Base-by-base conservation (phyloP, 37 sponge, comb jelly and placozoan genomes). In the Oopsacas minuta region DNA sequence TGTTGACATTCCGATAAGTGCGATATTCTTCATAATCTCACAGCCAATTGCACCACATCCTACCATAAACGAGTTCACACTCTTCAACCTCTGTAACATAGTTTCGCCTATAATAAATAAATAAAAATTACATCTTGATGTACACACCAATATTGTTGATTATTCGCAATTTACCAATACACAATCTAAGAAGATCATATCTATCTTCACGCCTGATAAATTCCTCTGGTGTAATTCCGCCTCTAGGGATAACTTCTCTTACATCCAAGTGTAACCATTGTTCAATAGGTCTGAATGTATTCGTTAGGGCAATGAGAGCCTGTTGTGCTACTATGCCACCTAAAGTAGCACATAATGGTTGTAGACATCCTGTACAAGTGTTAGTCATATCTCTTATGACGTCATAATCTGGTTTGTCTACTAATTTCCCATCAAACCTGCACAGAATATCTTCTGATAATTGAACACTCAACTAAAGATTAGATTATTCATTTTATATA, bases 1-100 rank as follows among this genome's bases (percentile, higher is more conserved):
- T 22, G 81, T 23, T 0, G 92, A 89, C 38, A 97, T 87, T 23
- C 98, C 98, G 53, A 97, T 39, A 89, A 97, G 88, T 36, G 95
- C 95, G 75, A 88, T 94, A 83, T 94, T 94, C 88, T 97, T 97
- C 75, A 97, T 46, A 88, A 97, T 91, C 88, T 97, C 98, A 89
- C 98, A 97, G 1, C 98, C 98, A 86, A 97, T 97, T 36, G 98
- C 98, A 20, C 98, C 98, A 89, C 94, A 93, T 0, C 98, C 98
- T 17, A 46, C 51, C 51, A 46, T 46, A 17, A 46, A 46, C 51
- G 17, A 46, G 51, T 46, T 46, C 51, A 46, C 51, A 46, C 51
- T 17, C 17, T 46, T 46, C 51, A 46, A 46, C 51, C 17, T 46
- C 51, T 46, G 17, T 22, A 46, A 17, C 1, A 93, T 12, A 46